Evolutionary conservation across 2,888 invertebrate species (phyloP).

Genomic region (Fragum whitleyi): DNA sequence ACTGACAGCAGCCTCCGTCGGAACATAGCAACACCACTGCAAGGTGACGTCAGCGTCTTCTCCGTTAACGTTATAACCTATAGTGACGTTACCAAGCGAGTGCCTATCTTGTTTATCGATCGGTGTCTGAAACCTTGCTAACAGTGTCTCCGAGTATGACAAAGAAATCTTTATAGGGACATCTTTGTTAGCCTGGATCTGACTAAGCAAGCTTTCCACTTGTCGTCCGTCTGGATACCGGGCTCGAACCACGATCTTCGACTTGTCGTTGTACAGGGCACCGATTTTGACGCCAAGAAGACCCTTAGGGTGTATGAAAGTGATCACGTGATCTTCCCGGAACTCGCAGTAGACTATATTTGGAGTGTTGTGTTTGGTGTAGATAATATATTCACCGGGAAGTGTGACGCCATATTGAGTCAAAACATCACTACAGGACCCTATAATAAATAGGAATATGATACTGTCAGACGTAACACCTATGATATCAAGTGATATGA

Average conservation of each 20-base stretch:
- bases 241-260: not conserved
- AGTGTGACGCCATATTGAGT: not conserved
- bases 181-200: not conserved
- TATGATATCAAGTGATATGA: too few species aligned
- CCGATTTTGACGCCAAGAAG: not conserved
- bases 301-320: not conserved
- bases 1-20: not conserved
- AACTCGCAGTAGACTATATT: conserved; percentile 9
- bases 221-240: not conserved
- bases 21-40: not conserved
- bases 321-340: not conserved
- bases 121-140: not conserved
- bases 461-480: too few species aligned
- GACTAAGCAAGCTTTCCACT: not conserved
- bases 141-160: not conserved
- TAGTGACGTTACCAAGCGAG: not conserved
- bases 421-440: not conserved
- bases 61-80: not conserved
- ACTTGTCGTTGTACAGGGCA: not conserved
- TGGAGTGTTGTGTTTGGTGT: not conserved
- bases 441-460: not conserved
- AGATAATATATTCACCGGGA: not conserved
- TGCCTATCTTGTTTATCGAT: not conserved
- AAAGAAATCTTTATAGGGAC: not conserved
- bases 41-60: not conserved